Conservation (phyloP, 1,140 invertebrate species). For the Hyphantria cunea region DNA sequence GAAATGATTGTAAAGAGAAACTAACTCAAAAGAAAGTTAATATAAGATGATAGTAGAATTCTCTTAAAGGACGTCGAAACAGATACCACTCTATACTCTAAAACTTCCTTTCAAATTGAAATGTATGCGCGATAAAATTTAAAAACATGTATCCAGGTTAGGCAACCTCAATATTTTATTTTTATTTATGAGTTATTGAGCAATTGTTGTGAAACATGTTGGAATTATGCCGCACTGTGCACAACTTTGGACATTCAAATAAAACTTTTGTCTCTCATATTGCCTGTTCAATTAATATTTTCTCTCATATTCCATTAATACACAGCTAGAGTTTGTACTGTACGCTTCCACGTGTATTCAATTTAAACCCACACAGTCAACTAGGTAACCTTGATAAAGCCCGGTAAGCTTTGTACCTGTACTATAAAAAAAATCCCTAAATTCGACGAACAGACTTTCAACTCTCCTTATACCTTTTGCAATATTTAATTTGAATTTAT, state of each 20-base stretch:
- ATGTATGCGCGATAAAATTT: too few relatives aligned
- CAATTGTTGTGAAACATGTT: not conserved
- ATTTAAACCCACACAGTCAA: too few relatives aligned
- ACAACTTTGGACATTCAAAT: slow-evolving; percentile 6
- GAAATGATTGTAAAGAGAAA: too few relatives aligned
- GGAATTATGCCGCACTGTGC: not conserved
- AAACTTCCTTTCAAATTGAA: too few relatives aligned
- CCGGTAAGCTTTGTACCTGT: slow-evolving; percentile 8
- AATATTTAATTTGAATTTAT: slow-evolving; percentile 3
- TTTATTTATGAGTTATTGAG: too few relatives aligned
- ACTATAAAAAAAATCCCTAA: slow-evolving; percentile 10
- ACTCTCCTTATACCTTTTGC: not conserved
- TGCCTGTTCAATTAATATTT: slow-evolving; percentile 17
- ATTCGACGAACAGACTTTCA: slow-evolving; percentile 8
- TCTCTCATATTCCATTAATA: too few relatives aligned
- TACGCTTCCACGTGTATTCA: slow-evolving; percentile 32
- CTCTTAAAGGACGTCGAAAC: too few relatives aligned
- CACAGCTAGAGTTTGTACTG: slow-evolving; percentile 20
- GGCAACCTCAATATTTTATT: too few relatives aligned
- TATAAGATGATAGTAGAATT: too few relatives aligned
- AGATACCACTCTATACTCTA: too few relatives aligned
- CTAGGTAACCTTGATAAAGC: slow-evolving; percentile 11
- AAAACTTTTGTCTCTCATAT: slow-evolving; percentile 8
- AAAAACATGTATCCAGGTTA: too few relatives aligned
- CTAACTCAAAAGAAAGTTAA: too few relatives aligned